Conservation (phyloP, 2,888 invertebrate species). For the Synanthedon myopaeformis region DNA sequence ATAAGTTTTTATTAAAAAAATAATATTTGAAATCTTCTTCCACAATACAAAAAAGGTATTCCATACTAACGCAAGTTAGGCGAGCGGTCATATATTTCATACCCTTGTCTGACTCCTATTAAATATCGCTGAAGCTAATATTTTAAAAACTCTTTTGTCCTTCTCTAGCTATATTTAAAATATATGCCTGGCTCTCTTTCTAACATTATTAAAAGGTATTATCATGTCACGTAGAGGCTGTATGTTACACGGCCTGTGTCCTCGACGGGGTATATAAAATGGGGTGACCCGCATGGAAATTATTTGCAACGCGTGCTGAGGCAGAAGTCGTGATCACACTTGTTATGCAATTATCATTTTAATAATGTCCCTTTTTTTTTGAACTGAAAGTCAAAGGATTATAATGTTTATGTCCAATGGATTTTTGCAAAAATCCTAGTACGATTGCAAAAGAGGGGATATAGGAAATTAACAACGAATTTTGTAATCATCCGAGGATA, state of each 20-base stretch:
- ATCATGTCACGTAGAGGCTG: constrained; percentile 33
- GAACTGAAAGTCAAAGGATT: too few species aligned
- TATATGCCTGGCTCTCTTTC: not conserved
- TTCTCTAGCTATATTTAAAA: not conserved
- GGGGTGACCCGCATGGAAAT: constrained; percentile 8
- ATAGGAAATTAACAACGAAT: too few species aligned
- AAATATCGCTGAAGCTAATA: not conserved
- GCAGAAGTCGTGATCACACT: not conserved
- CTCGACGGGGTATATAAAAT: constrained; percentile 8
- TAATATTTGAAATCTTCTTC: not conserved
- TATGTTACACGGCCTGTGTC: constrained; percentile 27
- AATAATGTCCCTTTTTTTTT: too few species aligned
- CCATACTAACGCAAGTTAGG: not conserved
- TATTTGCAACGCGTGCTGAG: constrained; percentile 21
- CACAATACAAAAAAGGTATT: not conserved
- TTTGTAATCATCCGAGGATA: too few species aligned
- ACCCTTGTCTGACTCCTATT: not conserved
- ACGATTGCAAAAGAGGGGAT: too few species aligned
- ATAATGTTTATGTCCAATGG: too few species aligned
- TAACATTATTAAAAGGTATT: constrained; percentile 37
- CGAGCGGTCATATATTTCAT: not conserved
- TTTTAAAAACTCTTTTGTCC: not conserved
- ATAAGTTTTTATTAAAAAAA: not conserved
- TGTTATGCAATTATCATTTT: not conserved
- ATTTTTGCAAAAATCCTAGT: too few species aligned